phyloP scores from a whole-genome alignment of 2,113 vertebrate genomes.

The Siphamia tubifer region DNA sequence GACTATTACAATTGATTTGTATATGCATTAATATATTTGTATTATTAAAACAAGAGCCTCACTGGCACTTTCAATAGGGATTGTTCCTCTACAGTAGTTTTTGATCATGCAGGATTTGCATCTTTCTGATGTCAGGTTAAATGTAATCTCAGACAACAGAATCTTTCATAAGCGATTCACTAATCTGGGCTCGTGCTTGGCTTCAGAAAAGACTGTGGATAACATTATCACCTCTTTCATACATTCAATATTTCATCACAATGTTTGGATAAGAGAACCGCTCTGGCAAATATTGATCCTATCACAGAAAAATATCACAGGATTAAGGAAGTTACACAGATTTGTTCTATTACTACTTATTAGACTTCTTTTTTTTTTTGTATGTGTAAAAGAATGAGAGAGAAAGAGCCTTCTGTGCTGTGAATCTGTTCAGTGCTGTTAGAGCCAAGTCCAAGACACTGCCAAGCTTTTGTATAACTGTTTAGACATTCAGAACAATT shows the following conservation, averaged over 20 bases:
- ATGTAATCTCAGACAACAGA: slow-evolving; percentile 40
- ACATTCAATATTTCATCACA: slow-evolving; percentile 51
- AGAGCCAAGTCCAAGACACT: slow-evolving; percentile 43
- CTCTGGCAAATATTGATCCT: slow-evolving; percentile 68
- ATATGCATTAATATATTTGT: not conserved
- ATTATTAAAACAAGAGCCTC: not conserved
- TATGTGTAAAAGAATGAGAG: slow-evolving; percentile 19
- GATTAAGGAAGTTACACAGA: slow-evolving; percentile 56
- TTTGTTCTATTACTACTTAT: slow-evolving; percentile 64
- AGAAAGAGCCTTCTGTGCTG: slow-evolving; percentile 56
- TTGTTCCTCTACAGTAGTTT: slow-evolving; percentile 1
- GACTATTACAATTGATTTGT: not conserved
- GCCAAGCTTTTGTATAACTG: slow-evolving; percentile 50
- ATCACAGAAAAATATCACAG: slow-evolving; percentile 54
- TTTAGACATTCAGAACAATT: no score
- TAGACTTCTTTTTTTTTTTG: slow-evolving; percentile 54
- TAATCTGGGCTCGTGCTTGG: slow-evolving; percentile 64
- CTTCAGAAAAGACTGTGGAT: slow-evolving; percentile 50
- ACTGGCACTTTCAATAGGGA: not conserved
- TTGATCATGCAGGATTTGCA: slow-evolving; percentile 40
- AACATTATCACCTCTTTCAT: slow-evolving; percentile 47
- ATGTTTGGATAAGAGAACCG: slow-evolving; percentile 42
- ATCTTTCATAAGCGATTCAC: slow-evolving; percentile 60
- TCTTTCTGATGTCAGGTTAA: slow-evolving; percentile 49
- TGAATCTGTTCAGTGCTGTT: slow-evolving; percentile 28